Evolutionary conservation across 2,888 invertebrate species (phyloP), one percentile per base, ranked within the genome.

Genomic region (Phalangium opilio): DNA sequence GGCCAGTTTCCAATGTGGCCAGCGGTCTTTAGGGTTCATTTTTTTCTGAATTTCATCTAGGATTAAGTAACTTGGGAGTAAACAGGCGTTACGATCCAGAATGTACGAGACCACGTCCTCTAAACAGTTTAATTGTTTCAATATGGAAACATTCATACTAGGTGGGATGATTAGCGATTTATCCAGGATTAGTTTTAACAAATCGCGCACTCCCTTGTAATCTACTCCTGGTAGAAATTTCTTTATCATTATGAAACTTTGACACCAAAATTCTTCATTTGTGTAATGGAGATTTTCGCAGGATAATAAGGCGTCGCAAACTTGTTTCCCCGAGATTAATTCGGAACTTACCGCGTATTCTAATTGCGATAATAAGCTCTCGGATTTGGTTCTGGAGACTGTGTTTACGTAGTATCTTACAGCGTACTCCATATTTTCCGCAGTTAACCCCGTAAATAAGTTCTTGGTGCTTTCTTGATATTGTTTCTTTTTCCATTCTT

Each of bases 1-100:
- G 32, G 89, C 83, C 40, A 95, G 69, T 73, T 83, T 82, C 91
- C 93, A 95, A 66, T 95, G 91, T 41, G 90, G 85, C 77, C 82
- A 84, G 53, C 76, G 76, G 60, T 76, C 76, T 57, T 78, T 79
- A 56, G 84, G 82, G 1, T 81, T 79, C 65, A 81, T 81, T 41
- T 80, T 79, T 64, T 93, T 93, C 61, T 86, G 83, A 56, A 95
- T 81, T 71, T 95, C 93, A 63, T 90, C 91, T 0, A 90, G 85
- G 54, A 95, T 82, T 59, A 96, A 84, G 67, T 95, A 95, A 5
- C 87, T 87, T 1, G 95, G 95, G 48, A 95, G 68, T 34, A 95
- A 71, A 61, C 90, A 90, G 18, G 85, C 82, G 66, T 89, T 83
- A 34, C 93, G 74, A 65, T 95, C 86, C 70, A 93, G 85, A 60